These are phyloP conservation scores for Lethenteron reissneri DNA, from an alignment of 2,113 vertebrate species.

Conservation along the genomic window DNA sequence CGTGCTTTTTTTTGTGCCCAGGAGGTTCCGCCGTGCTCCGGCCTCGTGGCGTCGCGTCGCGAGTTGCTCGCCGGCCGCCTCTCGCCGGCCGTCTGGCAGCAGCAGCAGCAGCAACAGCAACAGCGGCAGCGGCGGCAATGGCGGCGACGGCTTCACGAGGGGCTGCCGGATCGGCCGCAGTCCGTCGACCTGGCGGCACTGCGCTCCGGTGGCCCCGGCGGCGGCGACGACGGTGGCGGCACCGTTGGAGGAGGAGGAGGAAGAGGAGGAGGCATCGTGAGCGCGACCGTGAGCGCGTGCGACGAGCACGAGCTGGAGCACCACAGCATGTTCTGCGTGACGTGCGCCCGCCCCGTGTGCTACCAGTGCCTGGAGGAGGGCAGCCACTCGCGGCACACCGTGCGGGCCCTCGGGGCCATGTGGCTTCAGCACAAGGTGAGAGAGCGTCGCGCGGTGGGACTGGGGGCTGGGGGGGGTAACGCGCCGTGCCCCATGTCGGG, in stretches of 20 bases:
- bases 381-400: slow-evolving; percentile 56
- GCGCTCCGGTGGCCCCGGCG: too few relatives aligned
- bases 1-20: too few relatives aligned
- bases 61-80: slow-evolving; percentile 12
- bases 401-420: slow-evolving; percentile 53
- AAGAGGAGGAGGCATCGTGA: too few relatives aligned
- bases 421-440: slow-evolving; percentile 93
- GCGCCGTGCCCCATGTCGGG: not conserved
- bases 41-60: slow-evolving; percentile 22
- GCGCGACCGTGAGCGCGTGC: slow-evolving; percentile 29
- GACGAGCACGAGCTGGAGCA: slow-evolving; percentile 75
- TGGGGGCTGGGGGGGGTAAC: slow-evolving; percentile 1
- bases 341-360: slow-evolving; percentile 57
- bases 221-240: too few relatives aligned
- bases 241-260: too few relatives aligned
- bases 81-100: slow-evolving; percentile 12
- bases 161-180: too few relatives aligned
- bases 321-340: slow-evolving; percentile 69
- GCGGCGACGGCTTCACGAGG: slow-evolving; percentile 26
- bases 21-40: too few relatives aligned
- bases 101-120: slow-evolving; percentile 17
- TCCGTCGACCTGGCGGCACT: too few relatives aligned
- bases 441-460: too few relatives aligned
- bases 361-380: slow-evolving; percentile 67
- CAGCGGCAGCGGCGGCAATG: slow-evolving; percentile 10